Evolutionary conservation across 2,113 vertebrate genomes (phyloP).

Genomic region (Camelus bactrianus): DNA sequence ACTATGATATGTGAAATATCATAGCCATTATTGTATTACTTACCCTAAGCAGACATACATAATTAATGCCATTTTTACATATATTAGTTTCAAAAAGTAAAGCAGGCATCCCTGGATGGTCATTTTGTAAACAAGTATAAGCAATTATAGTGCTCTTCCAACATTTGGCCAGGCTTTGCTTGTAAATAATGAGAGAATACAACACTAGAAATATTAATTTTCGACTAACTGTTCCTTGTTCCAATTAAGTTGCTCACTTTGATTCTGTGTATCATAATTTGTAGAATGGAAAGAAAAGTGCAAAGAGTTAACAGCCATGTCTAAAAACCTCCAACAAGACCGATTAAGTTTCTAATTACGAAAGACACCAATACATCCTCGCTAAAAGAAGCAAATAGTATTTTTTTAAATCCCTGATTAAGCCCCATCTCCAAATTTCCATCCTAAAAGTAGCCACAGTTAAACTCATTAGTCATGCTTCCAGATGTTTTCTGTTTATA

Average conservation of each 20-base stretch:
- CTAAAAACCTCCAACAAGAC: conserved; percentile 4
- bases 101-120: neutral
- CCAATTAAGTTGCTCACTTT: neutral
- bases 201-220: conserved; percentile 42
- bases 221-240: neutral
- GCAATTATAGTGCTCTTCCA: neutral
- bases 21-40: neutral
- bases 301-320: neutral
- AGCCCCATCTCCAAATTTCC: neutral
- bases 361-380: conserved; percentile 1
- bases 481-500: conserved; percentile 18
- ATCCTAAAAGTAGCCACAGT: neutral
- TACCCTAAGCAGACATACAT: neutral
- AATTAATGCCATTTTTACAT: neutral
- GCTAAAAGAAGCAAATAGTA: neutral
- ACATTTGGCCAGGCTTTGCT: conserved; percentile 1
- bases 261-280: neutral
- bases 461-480: neutral
- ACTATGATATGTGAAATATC: neutral
- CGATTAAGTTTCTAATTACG: neutral
- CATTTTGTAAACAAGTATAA: neutral
- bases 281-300: neutral
- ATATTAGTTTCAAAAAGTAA: conserved; percentile 29
- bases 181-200: conserved; percentile 41
- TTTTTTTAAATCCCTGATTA: neutral